Percentiles rank a stretch among this genome's conserved stretches.
phyloP scores from a whole-genome alignment of 35 echinoderm and acorn worm genomes.

The Diadema setosum region DNA sequence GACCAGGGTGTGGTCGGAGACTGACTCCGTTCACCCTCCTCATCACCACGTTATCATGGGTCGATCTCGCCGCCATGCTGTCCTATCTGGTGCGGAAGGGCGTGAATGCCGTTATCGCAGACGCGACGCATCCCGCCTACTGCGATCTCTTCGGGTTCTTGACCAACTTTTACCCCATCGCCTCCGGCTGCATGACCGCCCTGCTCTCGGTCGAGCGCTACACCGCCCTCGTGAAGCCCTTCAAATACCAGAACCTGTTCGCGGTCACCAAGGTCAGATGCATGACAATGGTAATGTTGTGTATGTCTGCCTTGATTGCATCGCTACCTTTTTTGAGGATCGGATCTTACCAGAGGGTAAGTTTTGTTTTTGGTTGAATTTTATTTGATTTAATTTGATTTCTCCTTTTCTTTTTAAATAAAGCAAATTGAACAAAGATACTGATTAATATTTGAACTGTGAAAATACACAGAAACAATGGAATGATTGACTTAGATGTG shows the following conservation, averaged over 20 bases:
- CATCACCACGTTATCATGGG: background rate
- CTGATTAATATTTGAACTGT: background rate
- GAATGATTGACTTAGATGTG: too few relatives aligned
- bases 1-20: background rate
- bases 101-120: background rate
- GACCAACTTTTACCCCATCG: background rate
- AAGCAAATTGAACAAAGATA: background rate
- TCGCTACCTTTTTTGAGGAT: background rate
- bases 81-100: background rate
- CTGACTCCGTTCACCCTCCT: background rate
- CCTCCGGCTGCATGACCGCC: background rate
- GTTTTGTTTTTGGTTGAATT: too few relatives aligned
- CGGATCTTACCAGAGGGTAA: background rate
- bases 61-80: background rate
- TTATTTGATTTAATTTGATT: too few relatives aligned
- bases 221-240: background rate
- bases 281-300: background rate
- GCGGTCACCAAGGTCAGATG: background rate
- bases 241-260: background rate
- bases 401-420: too few relatives aligned
- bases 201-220: background rate
- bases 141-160: slow-evolving; percentile 10
- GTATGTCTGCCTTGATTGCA: background rate
- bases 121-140: background rate
- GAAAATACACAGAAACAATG: background rate